Evolutionary conservation across 1,140 invertebrate genomes (phyloP).

Genomic region (Nephotettix cincticeps): DNA sequence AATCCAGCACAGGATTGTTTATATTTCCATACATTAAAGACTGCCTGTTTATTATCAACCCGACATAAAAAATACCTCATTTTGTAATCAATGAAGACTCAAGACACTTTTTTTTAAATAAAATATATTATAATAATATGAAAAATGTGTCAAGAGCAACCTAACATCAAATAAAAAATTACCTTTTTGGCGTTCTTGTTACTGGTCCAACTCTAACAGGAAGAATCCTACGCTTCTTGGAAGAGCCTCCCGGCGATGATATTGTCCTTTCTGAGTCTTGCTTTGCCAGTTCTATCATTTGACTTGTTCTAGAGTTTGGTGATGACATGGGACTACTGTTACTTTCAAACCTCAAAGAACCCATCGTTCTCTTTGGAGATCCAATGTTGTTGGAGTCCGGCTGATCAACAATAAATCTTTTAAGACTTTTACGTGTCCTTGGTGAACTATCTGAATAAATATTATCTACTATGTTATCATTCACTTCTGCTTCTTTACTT

Average conservation of each 20-base stretch:
- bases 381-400: not conserved
- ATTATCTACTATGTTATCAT: too few species aligned
- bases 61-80: too few species aligned
- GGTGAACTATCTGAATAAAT: not conserved
- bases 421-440: not conserved
- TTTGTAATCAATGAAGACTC: too few species aligned
- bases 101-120: too few species aligned
- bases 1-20: too few species aligned
- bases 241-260: not conserved
- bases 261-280: conserved; percentile 5
- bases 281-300: conserved; percentile 15
- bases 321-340: conserved; percentile 9
- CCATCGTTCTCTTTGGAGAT: not conserved
- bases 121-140: too few species aligned
- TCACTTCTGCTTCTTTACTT: too few species aligned
- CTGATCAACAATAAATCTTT: not conserved
- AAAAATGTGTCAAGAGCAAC: too few species aligned
- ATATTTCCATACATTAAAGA: too few species aligned
- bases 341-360: conserved; percentile 1
- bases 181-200: not conserved
- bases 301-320: conserved; percentile 11
- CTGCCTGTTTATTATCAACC: too few species aligned
- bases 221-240: not conserved
- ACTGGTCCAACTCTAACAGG: not conserved
- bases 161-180: too few species aligned